Evolutionary conservation across 2,888 invertebrate genomes (phyloP), one percentile per base, ranked within the genome.

Genomic region (Fragum whitleyi): DNA sequence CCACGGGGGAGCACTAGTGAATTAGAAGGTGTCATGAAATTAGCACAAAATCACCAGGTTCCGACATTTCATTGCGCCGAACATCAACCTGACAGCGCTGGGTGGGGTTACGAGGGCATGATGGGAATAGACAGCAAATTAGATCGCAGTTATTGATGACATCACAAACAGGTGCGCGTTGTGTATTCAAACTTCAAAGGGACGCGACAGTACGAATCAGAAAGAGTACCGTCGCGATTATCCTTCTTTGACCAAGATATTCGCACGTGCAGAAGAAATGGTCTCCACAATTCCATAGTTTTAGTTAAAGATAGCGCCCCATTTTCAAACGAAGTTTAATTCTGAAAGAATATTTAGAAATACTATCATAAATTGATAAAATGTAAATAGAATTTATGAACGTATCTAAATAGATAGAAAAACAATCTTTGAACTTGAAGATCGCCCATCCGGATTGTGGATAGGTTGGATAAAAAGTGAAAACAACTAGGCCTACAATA

Each of bases 21-120:
- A 73, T 68, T 65, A 59, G 61, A 82, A 79, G 78, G 82, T 75
- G 79, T 82, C 85, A 85, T 85, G 78, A 82, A 85, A 82, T 80
- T 59, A 74, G 76, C 76, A 80, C 79, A 77, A 77, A 74, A 62
- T 82, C 73, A 67, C 76, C 78, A 72, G 67, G 80, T 67, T 80
- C 86, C 88, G 87, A 87, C 87, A 88, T 88, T 85, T 82, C 85
- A 87, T 76, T 79, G 76, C 81, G 81, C 85, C 83, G 86, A 89
- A 86, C 90, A 88, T 88, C 89, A 87, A 89, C 87, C 87, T 90
- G 90, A 90, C 90, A 90, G 90, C 88, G 85, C 87, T 88, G 91
- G 91, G 91, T 90, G 91, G 91, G 91, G 91, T 90, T 90, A 89
- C 84, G 81, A 88, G 86, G 83, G 92, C 91, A 92, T 91, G 89